Evolutionary conservation across 2,888 invertebrate species (phyloP).

Genomic region (Aleiodes testaceus): DNA sequence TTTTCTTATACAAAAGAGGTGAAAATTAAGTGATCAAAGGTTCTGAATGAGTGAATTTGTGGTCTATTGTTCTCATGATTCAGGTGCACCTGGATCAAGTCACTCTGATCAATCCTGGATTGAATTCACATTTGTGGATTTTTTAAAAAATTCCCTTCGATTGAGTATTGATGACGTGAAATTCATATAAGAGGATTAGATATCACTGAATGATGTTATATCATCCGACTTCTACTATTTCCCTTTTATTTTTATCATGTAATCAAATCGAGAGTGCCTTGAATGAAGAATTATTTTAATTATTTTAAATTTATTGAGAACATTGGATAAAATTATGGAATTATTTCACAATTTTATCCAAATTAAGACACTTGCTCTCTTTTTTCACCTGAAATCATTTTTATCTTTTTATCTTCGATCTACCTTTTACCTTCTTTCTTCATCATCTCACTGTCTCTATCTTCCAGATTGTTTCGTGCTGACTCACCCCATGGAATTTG

Average conservation of each 20-base stretch:
- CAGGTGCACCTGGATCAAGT: neutral
- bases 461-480: slow-evolving; percentile 41
- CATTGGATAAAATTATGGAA: slow-evolving; percentile 7
- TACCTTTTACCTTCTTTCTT: neutral
- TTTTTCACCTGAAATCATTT: neutral
- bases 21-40: slow-evolving; percentile 18
- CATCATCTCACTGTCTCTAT: neutral
- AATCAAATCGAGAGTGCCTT: slow-evolving; percentile 39
- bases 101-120: neutral
- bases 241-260: slow-evolving; percentile 27
- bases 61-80: neutral
- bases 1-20: neutral
- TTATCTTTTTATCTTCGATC: slow-evolving; percentile 5
- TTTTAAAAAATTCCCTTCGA: neutral
- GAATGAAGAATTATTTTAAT: neutral
- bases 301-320: no score
- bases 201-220: slow-evolving; percentile 29
- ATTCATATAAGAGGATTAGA: slow-evolving; percentile 3
- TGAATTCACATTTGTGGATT: neutral
- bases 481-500: slow-evolving; percentile 48
- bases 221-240: slow-evolving; percentile 30
- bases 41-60: slow-evolving; percentile 9
- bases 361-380: neutral
- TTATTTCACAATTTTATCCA: no score
- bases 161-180: neutral